A percentile compares a stretch with the other conserved stretches of the same genome.
These are phyloP conservation scores for Xenops minutus DNA, from an alignment of 2,797 vertebrate genomes.

Conservation along the genomic window DNA sequence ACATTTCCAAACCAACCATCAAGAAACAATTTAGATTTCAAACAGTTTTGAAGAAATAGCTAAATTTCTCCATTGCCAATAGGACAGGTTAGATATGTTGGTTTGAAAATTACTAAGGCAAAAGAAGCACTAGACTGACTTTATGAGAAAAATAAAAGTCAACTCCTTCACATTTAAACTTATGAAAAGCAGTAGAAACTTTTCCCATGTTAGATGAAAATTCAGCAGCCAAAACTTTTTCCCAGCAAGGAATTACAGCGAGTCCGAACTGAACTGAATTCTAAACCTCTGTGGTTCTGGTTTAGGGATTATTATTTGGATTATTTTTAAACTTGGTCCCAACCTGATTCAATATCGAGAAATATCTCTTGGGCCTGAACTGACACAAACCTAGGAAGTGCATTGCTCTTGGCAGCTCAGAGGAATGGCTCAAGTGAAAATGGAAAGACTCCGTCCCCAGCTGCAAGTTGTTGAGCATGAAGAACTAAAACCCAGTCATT, in stretches of 20 bases:
- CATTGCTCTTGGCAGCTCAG: background rate
- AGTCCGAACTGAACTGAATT: background rate
- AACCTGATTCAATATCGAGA: background rate
- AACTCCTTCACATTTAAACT: background rate
- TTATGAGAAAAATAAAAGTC: background rate
- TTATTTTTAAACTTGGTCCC: background rate
- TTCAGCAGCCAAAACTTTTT: background rate
- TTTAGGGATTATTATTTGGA: background rate
- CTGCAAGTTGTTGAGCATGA: fast-evolving
- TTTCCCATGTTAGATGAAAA: background rate
- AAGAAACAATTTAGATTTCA: background rate
- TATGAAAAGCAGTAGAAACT: background rate
- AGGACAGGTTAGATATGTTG: background rate
- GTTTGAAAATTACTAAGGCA: background rate
- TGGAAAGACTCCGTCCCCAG: background rate
- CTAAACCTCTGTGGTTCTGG: background rate
- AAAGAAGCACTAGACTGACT: background rate
- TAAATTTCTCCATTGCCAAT: background rate
- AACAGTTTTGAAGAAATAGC: background rate
- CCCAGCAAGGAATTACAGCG: background rate
- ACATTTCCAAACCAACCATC: background rate
- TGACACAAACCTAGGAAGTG: background rate
- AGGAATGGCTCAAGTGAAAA: background rate
- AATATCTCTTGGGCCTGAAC: background rate
- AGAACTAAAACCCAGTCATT: background rate